Conservation (phyloP, 2,888 invertebrate genomes). For the Oxytorus armatus region DNA sequence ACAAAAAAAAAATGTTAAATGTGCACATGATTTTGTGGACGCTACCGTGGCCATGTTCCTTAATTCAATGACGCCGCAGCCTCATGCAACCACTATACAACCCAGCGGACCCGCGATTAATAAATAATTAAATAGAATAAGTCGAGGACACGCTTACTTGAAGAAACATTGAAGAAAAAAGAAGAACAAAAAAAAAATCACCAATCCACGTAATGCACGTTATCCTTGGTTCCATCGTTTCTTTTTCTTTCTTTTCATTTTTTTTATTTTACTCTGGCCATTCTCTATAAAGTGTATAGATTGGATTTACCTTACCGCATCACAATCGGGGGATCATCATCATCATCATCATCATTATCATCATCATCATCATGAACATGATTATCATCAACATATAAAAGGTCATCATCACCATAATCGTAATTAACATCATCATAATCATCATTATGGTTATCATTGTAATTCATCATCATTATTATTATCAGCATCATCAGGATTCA, state of each 20-base stretch:
- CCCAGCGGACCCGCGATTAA: conserved; percentile 31
- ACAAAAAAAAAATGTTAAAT: no score
- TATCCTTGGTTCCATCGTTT: background rate
- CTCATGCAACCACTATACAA: conserved; percentile 56
- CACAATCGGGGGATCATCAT: conserved; percentile 69
- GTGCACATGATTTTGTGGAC: no score
- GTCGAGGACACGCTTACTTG: conserved; percentile 11
- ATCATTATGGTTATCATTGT: no score
- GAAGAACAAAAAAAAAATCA: background rate
- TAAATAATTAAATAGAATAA: conserved; percentile 17
- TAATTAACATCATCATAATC: conserved; percentile 55
- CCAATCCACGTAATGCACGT: conserved; percentile 22
- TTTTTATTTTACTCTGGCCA: conserved; percentile 24
- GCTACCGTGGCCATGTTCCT: no score
- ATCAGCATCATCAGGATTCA: conserved; percentile 54
- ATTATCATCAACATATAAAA: conserved; percentile 56
- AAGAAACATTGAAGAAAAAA: conserved; percentile 17
- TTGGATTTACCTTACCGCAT: conserved; percentile 78
- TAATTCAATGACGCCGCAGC: conserved; percentile 36
- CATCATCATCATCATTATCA: conserved; percentile 58
- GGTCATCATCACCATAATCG: conserved; percentile 52
- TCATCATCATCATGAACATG: conserved; percentile 58
- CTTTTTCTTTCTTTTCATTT: conserved; percentile 9
- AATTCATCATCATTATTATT: conserved; percentile 50
- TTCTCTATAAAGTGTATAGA: conserved; percentile 59